Evolutionary conservation across 2,888 invertebrate genomes (phyloP).

Genomic region (Euproctis similis): DNA sequence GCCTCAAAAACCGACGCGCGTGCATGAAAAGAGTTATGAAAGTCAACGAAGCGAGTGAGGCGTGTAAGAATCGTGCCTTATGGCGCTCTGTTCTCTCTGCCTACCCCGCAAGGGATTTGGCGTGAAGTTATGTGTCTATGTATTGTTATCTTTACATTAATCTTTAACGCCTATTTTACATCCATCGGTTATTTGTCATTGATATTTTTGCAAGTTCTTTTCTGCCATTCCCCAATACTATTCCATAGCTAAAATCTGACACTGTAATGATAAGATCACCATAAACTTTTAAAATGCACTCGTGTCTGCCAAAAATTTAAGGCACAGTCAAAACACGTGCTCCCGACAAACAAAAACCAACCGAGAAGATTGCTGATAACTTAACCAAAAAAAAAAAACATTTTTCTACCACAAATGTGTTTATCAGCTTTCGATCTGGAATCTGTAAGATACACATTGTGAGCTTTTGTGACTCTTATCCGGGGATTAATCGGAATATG

Average conservation of each 20-base stretch:
- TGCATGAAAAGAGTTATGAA: no score
- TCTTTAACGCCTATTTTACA: no score
- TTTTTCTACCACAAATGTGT: slow-evolving; percentile 57
- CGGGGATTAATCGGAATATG: slow-evolving; percentile 56
- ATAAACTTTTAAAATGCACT: slow-evolving; percentile 28
- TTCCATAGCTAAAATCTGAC: slow-evolving; percentile 11
- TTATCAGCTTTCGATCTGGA: slow-evolving; percentile 69
- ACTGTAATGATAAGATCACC: slow-evolving; percentile 32
- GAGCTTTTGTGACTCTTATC: slow-evolving; percentile 64
- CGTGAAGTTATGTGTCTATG: no score
- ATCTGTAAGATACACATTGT: slow-evolving; percentile 70
- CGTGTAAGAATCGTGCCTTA: no score
- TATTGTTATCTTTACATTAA: no score
- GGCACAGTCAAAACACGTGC: slow-evolving; percentile 67
- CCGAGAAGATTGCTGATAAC: slow-evolving; percentile 39
- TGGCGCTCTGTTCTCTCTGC: no score
- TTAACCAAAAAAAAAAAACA: slow-evolving; percentile 51
- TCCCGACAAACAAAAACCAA: slow-evolving; percentile 35
- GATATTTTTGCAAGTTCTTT: no score
- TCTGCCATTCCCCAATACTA: no score
- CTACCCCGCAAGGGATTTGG: no score
- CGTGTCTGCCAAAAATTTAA: slow-evolving; percentile 44
- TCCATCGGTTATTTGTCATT: no score
- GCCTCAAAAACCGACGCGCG: no score
- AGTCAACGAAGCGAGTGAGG: no score